phyloP scores from a whole-genome alignment of 2,113 vertebrate species.

The Tragelaphus imberbis region DNA sequence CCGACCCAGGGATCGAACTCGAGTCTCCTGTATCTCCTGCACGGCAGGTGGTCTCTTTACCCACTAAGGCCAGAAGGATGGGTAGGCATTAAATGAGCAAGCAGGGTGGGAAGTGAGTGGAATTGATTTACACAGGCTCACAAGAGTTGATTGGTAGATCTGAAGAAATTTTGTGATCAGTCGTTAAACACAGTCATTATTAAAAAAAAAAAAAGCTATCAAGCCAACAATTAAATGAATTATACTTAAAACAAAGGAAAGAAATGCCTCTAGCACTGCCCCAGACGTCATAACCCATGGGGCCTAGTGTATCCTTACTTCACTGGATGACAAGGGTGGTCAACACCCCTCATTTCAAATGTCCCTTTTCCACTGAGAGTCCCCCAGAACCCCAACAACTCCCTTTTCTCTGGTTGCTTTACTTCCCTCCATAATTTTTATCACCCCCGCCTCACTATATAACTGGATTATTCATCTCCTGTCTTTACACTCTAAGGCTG shows the following conservation, averaged over 20 bases:
- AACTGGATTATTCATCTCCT: not conserved
- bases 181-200: not conserved
- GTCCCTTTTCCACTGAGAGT: not conserved
- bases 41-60: not conserved
- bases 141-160: not conserved
- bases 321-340: not conserved
- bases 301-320: fast-evolving
- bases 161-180: not conserved
- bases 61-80: not conserved
- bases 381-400: no score
- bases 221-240: not conserved
- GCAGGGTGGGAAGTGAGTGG: not conserved
- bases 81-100: not conserved
- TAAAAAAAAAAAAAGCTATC: not conserved
- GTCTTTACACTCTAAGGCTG: not conserved
- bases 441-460: not conserved
- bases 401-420: not conserved
- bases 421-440: not conserved
- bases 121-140: fast-evolving
- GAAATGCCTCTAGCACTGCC: fast-evolving
- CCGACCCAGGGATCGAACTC: fast-evolving
- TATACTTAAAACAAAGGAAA: not conserved
- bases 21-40: not conserved
- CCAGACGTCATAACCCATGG: fast-evolving
- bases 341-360: fast-evolving